phyloP scores from a whole-genome alignment of 1,140 invertebrate genomes.

The Bemisia tabaci region DNA sequence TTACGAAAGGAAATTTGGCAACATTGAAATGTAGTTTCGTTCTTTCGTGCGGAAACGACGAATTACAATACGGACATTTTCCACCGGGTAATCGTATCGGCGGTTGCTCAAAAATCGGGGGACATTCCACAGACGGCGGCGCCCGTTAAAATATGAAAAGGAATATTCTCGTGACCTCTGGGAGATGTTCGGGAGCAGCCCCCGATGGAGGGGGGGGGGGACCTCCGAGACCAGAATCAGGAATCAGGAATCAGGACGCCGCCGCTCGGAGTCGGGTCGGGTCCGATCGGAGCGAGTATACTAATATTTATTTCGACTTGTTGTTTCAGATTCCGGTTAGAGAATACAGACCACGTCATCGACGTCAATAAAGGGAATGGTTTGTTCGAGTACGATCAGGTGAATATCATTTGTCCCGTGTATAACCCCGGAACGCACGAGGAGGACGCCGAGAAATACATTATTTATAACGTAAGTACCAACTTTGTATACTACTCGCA shows the following conservation, averaged over 20 bases:
- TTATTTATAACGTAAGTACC: slow-evolving; percentile 81
- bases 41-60: no score
- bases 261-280: neutral
- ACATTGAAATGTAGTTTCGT: no score
- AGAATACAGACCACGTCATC: slow-evolving; percentile 94
- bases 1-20: no score
- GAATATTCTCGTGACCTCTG: no score
- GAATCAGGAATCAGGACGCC: neutral
- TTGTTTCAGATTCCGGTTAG: slow-evolving; percentile 81
- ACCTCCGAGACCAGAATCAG: neutral
- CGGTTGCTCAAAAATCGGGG: no score
- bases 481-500: slow-evolving; percentile 7
- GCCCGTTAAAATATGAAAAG: no score
- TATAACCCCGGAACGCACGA: slow-evolving; percentile 74
- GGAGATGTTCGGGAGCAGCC: no score
- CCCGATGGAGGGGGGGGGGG: slow-evolving; percentile 2
- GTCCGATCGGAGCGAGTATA: neutral
- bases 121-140: no score
- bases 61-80: no score
- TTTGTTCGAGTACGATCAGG: slow-evolving; percentile 87
- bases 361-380: slow-evolving; percentile 89
- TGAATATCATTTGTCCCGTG: slow-evolving; percentile 88
- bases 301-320: neutral
- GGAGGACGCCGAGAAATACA: slow-evolving; percentile 86
- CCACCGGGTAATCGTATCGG: no score